These are phyloP conservation scores for Petrocephalus schoutedeni DNA, from an alignment of 2,797 vertebrate species.

Conservation along the genomic window DNA sequence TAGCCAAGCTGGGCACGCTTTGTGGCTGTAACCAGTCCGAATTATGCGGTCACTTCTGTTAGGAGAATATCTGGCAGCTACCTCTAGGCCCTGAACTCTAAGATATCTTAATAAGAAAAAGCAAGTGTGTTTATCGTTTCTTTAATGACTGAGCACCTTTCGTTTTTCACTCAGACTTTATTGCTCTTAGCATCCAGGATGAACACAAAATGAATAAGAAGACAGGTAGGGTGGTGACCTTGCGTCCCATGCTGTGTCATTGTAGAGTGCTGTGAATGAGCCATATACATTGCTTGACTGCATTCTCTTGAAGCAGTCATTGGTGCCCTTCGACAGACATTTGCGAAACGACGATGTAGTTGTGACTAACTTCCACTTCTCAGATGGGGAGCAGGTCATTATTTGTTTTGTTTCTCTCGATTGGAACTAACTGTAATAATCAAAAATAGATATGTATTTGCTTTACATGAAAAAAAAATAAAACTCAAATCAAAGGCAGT, in stretches of 20 bases:
- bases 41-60: neutral
- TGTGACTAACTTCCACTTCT: neutral
- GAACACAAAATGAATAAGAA: neutral
- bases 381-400: neutral
- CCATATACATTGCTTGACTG: neutral
- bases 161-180: neutral
- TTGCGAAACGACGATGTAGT: neutral
- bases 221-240: neutral
- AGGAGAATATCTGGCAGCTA: neutral
- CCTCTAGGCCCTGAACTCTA: neutral
- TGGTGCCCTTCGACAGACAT: neutral
- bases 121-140: neutral
- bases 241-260: neutral
- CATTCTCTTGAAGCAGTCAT: neutral
- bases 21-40: neutral
- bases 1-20: neutral
- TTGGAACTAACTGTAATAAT: neutral
- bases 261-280: neutral
- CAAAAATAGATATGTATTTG: neutral
- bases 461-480: neutral
- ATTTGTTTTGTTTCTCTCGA: neutral
- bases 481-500: neutral
- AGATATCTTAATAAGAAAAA: neutral
- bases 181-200: neutral
- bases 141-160: neutral